These are phyloP conservation scores for Phortica okadai DNA, from an alignment of 2,888 invertebrate genomes.

Conservation along the genomic window DNA sequence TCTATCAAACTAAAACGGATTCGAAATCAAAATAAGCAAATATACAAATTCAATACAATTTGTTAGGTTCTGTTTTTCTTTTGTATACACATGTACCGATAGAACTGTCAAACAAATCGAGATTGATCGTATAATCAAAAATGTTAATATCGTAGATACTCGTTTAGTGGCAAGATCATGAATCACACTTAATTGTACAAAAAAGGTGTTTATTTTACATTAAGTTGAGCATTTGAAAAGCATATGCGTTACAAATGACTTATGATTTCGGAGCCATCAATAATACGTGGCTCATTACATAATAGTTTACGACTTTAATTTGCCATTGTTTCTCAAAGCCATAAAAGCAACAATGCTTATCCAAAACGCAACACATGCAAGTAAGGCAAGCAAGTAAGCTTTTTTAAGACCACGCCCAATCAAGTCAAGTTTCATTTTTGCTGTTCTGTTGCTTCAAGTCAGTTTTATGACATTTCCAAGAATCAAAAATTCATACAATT, in stretches of 20 bases:
- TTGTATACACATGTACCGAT: background rate
- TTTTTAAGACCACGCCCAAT: background rate
- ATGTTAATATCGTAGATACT: too few species aligned
- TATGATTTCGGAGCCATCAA: too few species aligned
- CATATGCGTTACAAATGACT: too few species aligned
- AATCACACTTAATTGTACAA: too few species aligned
- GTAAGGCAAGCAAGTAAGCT: background rate
- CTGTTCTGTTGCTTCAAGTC: background rate
- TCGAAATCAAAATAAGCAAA: background rate
- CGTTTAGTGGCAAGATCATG: too few species aligned
- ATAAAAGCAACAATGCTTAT: too few species aligned
- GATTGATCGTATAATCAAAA: too few species aligned
- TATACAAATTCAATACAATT: background rate
- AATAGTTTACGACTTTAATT: too few species aligned
- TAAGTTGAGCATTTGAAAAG: too few species aligned
- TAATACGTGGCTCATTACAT: too few species aligned
- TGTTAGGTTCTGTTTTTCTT: background rate
- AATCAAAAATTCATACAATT: conserved; percentile 32
- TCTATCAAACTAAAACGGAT: background rate
- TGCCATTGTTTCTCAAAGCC: too few species aligned
- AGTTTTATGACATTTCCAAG: conserved; percentile 28
- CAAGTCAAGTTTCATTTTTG: conserved; percentile 1
- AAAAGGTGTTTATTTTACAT: too few species aligned
- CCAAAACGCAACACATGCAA: background rate
- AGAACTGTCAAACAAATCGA: background rate